Base-by-base conservation (phyloP, 2,113 vertebrate genomes). In the Triplophysa rosa region DNA sequence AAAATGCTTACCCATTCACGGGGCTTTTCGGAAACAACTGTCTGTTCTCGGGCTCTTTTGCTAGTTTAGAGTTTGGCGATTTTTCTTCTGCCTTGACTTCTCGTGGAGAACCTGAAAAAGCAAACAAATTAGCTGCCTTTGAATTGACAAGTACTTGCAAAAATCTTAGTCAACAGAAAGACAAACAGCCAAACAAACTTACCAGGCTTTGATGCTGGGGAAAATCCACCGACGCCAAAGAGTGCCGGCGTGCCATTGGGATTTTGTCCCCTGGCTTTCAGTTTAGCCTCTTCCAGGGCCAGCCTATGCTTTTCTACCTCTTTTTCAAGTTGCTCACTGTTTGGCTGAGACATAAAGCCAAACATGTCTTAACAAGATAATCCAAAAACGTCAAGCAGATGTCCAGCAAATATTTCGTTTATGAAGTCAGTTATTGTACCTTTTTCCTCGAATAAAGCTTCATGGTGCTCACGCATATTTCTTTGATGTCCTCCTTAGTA, bases 371-470 rank as follows among this genome's bases (percentile, higher is more conserved):
- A 68, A n/a, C 33, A 56, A 8, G 21, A 58, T 16, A 59, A 54
- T 19, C 17, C 8, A 21, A 2, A 52, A 19, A 29, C 6, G 54
- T 14, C 42, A 45, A 2, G 49, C 13, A 19, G 16, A 54, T 16
- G 14, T 14, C 14, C 13, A 52, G 4, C 4, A 21, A 8, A 14
- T 19, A 2, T 24, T 47, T 2, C 19, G 29, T 40, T 40, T 37
- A 47, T 14, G 21, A 23, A 14, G 17, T 58, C 54, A 19, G 49
- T 52, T 37, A 37, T 37, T 52, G 54, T 58, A 58, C 98, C 93
- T 98, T 99, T 87, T 98, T 98, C 64, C 97, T 94, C n/a, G 95
- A 95, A 79, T 99, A 99, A n/a, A 99, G 95, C 85, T 92, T 95
- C 21, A 99, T 92, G 0, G 96, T 98, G 13, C 95, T 95, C 81